Percentiles rank a stretch among this genome's conserved stretches.
Conservation (phyloP, 2,888 invertebrate species). For the Tortrix viridana region DNA sequence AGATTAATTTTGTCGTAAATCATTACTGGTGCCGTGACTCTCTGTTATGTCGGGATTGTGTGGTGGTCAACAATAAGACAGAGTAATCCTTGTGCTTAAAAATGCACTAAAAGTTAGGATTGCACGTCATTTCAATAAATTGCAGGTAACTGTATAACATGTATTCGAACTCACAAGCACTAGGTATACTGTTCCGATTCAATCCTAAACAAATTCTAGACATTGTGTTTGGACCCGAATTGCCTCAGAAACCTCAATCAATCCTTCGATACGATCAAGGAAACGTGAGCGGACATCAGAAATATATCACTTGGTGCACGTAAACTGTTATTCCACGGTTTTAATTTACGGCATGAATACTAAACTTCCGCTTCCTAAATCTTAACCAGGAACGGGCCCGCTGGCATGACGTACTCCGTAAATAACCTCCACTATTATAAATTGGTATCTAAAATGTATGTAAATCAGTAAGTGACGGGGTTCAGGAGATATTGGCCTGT, state of each 20-base stretch:
- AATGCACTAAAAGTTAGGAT: too few relatives aligned
- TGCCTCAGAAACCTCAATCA: conserved; percentile 1
- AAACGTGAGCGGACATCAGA: conserved; percentile 20
- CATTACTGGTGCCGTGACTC: too few relatives aligned
- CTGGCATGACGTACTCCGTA: conserved; percentile 23
- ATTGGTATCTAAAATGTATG: background rate
- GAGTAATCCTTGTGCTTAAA: too few relatives aligned
- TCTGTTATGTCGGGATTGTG: too few relatives aligned
- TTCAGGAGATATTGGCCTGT: background rate
- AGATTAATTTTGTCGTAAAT: too few relatives aligned
- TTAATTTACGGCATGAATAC: conserved; percentile 35
- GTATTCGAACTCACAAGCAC: too few relatives aligned
- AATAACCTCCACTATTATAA: conserved; percentile 11
- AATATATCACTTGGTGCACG: conserved; percentile 25
- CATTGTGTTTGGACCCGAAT: background rate
- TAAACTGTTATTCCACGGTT: conserved; percentile 28
- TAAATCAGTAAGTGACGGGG: background rate
- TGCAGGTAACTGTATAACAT: too few relatives aligned
- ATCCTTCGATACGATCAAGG: conserved; percentile 8
- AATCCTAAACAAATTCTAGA: background rate
- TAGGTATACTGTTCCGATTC: too few relatives aligned
- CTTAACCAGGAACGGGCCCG: conserved; percentile 25
- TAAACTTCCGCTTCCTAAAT: conserved; percentile 34
- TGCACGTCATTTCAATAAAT: too few relatives aligned
- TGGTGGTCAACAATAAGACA: too few relatives aligned